Evolutionary conservation across 2,797 vertebrate species (phyloP).

Genomic region (Danio jaintianensis): DNA sequence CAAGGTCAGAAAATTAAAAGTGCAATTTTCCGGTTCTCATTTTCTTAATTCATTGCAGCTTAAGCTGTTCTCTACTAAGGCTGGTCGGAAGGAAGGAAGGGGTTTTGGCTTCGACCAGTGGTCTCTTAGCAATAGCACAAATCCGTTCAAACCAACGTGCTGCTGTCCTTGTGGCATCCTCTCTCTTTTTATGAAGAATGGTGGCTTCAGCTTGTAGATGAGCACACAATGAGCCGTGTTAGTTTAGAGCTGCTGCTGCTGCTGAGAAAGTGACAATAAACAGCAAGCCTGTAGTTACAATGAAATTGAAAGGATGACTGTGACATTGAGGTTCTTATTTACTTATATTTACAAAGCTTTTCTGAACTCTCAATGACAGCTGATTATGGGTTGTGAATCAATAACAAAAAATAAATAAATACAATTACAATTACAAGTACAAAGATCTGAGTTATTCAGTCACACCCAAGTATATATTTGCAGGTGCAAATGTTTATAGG

Average conservation of each 20-base stretch:
- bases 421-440: too few species aligned
- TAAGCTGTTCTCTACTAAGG: slow-evolving; percentile 62
- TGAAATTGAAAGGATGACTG: slow-evolving; percentile 36
- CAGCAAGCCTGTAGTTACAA: slow-evolving; percentile 34
- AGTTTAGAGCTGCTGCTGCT: slow-evolving; percentile 40
- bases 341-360: background rate
- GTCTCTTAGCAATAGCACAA: slow-evolving; percentile 80
- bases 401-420: background rate
- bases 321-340: slow-evolving; percentile 38
- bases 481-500: too few species aligned
- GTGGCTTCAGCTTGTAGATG: slow-evolving; percentile 48
- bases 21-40: slow-evolving; percentile 67
- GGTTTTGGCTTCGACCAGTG: slow-evolving; percentile 68
- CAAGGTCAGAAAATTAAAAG: slow-evolving; percentile 71
- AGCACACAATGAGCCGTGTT: slow-evolving; percentile 45
- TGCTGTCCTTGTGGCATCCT: slow-evolving; percentile 39
- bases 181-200: slow-evolving; percentile 37
- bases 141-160: slow-evolving; percentile 73
- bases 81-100: slow-evolving; percentile 68
- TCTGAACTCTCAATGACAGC: slow-evolving; percentile 11
- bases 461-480: background rate
- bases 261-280: slow-evolving; percentile 52
- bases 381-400: background rate
- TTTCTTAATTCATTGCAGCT: slow-evolving; percentile 68
- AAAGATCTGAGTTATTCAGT: background rate